Evolutionary conservation across 2,888 invertebrate species (phyloP), one percentile per base, ranked within the genome.

Genomic region (Xestoiulus laeticollis): DNA sequence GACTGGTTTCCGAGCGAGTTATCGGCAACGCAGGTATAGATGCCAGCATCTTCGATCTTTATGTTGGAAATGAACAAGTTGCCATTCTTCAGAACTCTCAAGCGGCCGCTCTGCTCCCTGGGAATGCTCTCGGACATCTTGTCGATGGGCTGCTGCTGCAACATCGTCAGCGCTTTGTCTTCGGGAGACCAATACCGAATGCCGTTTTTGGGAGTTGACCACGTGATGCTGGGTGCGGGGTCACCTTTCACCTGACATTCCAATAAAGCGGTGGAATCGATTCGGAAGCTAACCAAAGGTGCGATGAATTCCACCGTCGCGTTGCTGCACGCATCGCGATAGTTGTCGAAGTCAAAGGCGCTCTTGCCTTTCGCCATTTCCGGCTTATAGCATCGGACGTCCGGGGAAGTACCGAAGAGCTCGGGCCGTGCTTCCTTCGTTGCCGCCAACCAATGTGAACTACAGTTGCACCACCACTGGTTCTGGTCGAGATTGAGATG

Each of bases 1-100:
- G 97, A 95, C 44, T 94, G 93, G 91, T 97, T 97, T 87, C 96
- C 96, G 89, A 96, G 94, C 22, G 96, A 95, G 93, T 98, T 98
- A 90, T 95, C 94, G 82, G 96, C 97, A 91, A 95, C 95, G 91
- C 98, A 98, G 89, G 95, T 94, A 93, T 98, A 98, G 43, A 94
- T 93, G 87, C 98, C 98, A 90, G 96, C 95, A 92, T 97, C 97
- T 2, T 90, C 89, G n/a, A 92, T 90, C 14, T 91, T 90, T 14
- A 93, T 91, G 91, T 95, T 94, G 90, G 96, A 94, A 89, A 98
- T 95, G 90, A 94, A 94, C 88, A 98, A 93, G 26, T 96, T 95
- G 32, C 97, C 97, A 91, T 97, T 96, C 38, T 95, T 94, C 85
- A 95, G 93, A 59, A 97, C 92, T 89, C 93, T 22, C 33, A 87